phyloP scores from a whole-genome alignment of 1,140 invertebrate species.

The Drosophila arizonae region DNA sequence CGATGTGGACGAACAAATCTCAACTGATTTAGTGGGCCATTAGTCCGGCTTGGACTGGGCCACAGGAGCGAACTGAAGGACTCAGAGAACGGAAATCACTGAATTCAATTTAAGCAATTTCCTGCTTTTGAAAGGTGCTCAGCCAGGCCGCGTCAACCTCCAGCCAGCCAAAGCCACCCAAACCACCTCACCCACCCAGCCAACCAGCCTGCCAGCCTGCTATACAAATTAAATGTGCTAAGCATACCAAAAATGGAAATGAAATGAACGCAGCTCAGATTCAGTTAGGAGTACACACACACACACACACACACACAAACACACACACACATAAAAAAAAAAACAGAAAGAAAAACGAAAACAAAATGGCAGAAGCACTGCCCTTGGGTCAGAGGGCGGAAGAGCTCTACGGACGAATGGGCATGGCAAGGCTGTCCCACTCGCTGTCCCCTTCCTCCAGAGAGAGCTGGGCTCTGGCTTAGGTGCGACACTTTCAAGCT shows the following conservation, averaged over 20 bases:
- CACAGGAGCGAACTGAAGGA: slow-evolving; percentile 13
- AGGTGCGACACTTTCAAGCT: slow-evolving; percentile 32
- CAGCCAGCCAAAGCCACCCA: neutral
- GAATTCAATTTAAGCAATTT: slow-evolving; percentile 78
- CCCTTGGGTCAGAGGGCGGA: slow-evolving; percentile 1
- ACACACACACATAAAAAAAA: slow-evolving; percentile 9
- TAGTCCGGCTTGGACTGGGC: slow-evolving; percentile 1
- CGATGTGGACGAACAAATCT: slow-evolving; percentile 6
- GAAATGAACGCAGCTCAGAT: slow-evolving; percentile 51
- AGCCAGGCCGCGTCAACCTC: neutral
- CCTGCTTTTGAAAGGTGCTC: slow-evolving; percentile 66
- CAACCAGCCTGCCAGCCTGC: neutral
- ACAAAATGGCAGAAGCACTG: slow-evolving; percentile 10
- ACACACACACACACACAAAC: slow-evolving; percentile 21
- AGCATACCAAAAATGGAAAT: slow-evolving; percentile 44
- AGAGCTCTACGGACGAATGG: neutral
- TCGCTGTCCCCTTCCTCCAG: neutral
- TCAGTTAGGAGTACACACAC: slow-evolving; percentile 52
- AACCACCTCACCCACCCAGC: neutral
- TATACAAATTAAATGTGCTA: slow-evolving; percentile 41
- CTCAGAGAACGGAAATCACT: slow-evolving; percentile 58
- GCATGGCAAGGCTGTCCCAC: neutral
- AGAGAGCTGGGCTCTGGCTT: neutral
- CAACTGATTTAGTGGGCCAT: slow-evolving; percentile 13
- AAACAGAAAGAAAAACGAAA: slow-evolving; percentile 8